Base-by-base conservation (phyloP, 2,888 invertebrate species). In the Pegoplata infirma region DNA sequence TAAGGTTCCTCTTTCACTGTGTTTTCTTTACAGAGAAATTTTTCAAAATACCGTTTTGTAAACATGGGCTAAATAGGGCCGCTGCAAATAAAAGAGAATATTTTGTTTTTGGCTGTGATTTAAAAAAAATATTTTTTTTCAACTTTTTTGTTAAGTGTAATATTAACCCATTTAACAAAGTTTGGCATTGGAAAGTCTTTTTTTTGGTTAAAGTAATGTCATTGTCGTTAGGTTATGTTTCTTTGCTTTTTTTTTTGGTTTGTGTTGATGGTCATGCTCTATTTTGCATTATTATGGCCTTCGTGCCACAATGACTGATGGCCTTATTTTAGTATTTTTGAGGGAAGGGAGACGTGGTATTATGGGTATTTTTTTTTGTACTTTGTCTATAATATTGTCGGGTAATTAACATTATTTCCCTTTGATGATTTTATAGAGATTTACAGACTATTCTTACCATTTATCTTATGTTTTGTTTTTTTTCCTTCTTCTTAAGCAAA, bases 231-330 rank as follows among this genome's bases (percentile, higher is more conserved):
- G 53, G n/a, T 46, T 64, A 55, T 58, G 12, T 47, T 10, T 40
- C 21, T 66, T 59, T 59, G 12, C n/a, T 47, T 49, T 67, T 56
- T 53, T 67, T 28, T 56, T 36, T 17, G 14, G 14, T 40, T 61
- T 61, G 8, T 17, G 21, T 21, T 58, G 32, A 44, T 67, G 66
- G 59, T 58, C 61, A 58, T 63, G 63, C 58, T 44, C 49, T 58
- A 66, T 63, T 63, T 58, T 53, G 44, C 40, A 51, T 63, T 8
- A 67, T 44, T 17, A 3, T 64, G 56, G 51, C 63, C 68, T 68
- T 59, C 19, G 36, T 64, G 68, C 53, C 46, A 61, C 63, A 58
- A 73, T 68, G 77, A 63, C 53, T 67, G 61, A 72, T 77, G 73
- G 44, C 25, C 67, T 46, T 46, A 51, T 12, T 68, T 44, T 58